Percentiles rank a stretch among this genome's conserved stretches.
These are phyloP conservation scores for Crenuchus spilurus DNA, from an alignment of 2,797 vertebrate genomes.

Conservation along the genomic window DNA sequence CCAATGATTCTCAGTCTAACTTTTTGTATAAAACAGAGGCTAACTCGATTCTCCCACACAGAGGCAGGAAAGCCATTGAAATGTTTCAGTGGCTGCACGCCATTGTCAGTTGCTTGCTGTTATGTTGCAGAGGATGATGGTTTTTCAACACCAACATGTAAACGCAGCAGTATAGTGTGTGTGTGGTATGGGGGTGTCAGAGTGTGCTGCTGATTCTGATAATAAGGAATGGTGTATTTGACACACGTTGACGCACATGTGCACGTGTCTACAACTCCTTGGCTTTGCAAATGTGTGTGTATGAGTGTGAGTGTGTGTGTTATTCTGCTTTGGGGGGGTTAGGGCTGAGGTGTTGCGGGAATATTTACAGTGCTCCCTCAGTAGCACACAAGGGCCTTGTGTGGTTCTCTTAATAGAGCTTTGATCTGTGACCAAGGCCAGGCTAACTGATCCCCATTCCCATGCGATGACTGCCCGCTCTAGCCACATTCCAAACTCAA, in stretches of 20 bases:
- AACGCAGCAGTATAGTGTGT: no score
- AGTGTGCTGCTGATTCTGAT: background rate
- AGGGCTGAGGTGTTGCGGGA: constrained; percentile 64
- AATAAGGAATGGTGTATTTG: constrained; percentile 2
- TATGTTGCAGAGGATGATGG: no score
- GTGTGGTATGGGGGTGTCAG: constrained; percentile 45
- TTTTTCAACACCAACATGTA: no score
- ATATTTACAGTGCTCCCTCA: constrained; percentile 63
- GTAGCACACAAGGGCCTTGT: constrained; percentile 65
- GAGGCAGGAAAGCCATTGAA: no score
- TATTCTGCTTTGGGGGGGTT: constrained; percentile 49
- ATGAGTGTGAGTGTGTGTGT: background rate
- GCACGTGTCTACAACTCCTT: constrained; percentile 17
- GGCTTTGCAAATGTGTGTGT: constrained; percentile 37
- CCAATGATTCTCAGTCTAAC: no score
- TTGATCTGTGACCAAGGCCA: constrained; percentile 71
- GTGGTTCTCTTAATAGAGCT: constrained; percentile 68
- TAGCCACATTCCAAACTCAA: constrained; percentile 43
- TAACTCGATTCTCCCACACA: no score
- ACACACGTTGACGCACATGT: background rate
- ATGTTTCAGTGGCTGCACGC: no score
- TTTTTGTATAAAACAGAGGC: no score
- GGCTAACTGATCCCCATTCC: constrained; percentile 64
- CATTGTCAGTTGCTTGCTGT: no score
- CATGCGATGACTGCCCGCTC: constrained; percentile 54